A percentile compares a stretch with the other conserved stretches of the same genome.
phyloP scores from a whole-genome alignment of 2,888 invertebrate species.

The Scrobipalpa atriplicella region DNA sequence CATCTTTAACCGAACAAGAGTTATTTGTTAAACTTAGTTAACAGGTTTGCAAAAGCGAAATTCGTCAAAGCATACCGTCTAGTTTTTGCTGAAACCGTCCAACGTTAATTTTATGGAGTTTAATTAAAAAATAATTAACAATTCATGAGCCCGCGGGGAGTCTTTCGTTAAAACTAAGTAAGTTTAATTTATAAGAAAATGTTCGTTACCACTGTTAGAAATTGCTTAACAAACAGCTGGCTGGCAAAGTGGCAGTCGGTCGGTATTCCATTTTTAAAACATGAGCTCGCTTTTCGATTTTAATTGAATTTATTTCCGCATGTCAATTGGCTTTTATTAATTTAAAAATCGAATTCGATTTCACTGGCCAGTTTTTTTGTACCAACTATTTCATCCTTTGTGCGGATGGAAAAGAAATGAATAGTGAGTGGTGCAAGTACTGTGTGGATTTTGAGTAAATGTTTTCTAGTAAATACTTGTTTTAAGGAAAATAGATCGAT shows the following conservation, averaged over 20 bases:
- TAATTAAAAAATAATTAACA: slow-evolving; percentile 49
- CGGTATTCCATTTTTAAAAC: slow-evolving; percentile 19
- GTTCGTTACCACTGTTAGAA: slow-evolving; percentile 16
- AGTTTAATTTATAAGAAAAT: slow-evolving; percentile 21
- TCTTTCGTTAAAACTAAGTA: slow-evolving; percentile 32
- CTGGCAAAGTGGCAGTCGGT: slow-evolving; percentile 4
- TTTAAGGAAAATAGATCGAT: no score
- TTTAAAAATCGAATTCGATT: slow-evolving; percentile 12
- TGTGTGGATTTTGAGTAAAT: no score
- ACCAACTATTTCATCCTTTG: background rate
- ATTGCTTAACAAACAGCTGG: slow-evolving; percentile 14
- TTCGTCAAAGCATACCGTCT: slow-evolving; percentile 21
- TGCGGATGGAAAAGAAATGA: background rate
- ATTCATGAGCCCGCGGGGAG: slow-evolving; percentile 49
- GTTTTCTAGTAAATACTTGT: no score
- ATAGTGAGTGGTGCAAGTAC: background rate
- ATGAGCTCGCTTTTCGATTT: slow-evolving; percentile 12
- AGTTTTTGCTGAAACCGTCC: slow-evolving; percentile 31
- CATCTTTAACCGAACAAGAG: background rate
- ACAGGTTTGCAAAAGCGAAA: slow-evolving; percentile 9
- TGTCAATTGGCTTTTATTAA: slow-evolving; percentile 5
- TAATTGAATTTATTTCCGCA: slow-evolving; percentile 17
- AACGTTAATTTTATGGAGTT: slow-evolving; percentile 45
- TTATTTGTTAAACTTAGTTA: slow-evolving; percentile 16
- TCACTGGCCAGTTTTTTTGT: background rate